A percentile compares a stretch with the other conserved stretches of the same genome.
Conservation (phyloP, 2,888 invertebrate species). For the Mythimna albipuncta region DNA sequence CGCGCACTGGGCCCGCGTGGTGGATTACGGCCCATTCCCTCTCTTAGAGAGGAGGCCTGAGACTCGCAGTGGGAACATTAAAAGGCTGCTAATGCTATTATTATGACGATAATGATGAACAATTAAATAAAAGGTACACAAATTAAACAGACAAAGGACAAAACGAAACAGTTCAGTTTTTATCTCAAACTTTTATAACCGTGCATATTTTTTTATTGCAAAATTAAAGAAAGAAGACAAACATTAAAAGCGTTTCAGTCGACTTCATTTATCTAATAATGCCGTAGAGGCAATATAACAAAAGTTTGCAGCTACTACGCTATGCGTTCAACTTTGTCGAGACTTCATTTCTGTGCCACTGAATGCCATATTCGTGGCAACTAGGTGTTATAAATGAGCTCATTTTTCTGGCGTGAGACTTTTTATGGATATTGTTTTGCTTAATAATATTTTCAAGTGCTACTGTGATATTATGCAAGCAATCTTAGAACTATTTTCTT, state of each 20-base stretch:
- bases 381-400: slow-evolving; percentile 70
- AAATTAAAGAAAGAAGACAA: slow-evolving; percentile 45
- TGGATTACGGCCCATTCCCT: no score
- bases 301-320: slow-evolving; percentile 52
- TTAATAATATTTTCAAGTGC: slow-evolving; percentile 62
- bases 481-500: slow-evolving; percentile 46
- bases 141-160: neutral
- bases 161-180: slow-evolving; percentile 7
- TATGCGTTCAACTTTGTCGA: slow-evolving; percentile 70
- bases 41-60: no score
- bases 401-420: slow-evolving; percentile 67
- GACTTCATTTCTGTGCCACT: slow-evolving; percentile 71
- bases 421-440: slow-evolving; percentile 68
- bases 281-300: slow-evolving; percentile 53
- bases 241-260: slow-evolving; percentile 54
- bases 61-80: no score
- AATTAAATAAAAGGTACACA: neutral
- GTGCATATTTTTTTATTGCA: slow-evolving; percentile 30
- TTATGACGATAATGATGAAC: no score
- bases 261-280: slow-evolving; percentile 61
- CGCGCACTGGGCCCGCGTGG: no score
- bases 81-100: no score
- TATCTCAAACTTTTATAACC: slow-evolving; percentile 39
- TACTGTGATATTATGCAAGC: slow-evolving; percentile 55
- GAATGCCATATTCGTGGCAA: slow-evolving; percentile 70